Evolutionary conservation across 2,113 vertebrate genomes (phyloP).

Genomic region (Engystomops pustulosus): DNA sequence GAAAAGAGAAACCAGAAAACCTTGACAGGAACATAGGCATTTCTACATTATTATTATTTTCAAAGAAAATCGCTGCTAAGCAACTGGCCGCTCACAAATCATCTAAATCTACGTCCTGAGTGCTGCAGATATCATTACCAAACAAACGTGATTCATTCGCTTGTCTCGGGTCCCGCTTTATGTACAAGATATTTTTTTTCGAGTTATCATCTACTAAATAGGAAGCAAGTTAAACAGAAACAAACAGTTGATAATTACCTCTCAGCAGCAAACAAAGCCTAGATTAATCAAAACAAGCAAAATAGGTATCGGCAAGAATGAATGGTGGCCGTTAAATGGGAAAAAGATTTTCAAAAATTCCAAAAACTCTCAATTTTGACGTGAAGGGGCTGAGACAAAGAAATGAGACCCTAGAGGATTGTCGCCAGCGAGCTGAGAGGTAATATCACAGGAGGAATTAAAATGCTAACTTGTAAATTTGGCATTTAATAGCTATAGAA

Average conservation of each 20-base stretch:
- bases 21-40: slow-evolving; percentile 17
- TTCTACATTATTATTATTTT: slow-evolving; percentile 19
- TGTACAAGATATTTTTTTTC: slow-evolving; percentile 20
- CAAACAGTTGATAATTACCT: slow-evolving; percentile 44
- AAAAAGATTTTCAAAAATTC: background rate
- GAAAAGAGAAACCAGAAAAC: background rate
- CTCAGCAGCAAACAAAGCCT: background rate
- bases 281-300: background rate
- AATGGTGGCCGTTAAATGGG: no score
- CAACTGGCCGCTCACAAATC: slow-evolving; percentile 28
- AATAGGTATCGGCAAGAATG: no score
- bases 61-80: slow-evolving; percentile 41
- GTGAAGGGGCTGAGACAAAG: background rate
- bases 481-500: slow-evolving; percentile 8
- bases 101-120: slow-evolving; percentile 38
- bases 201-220: slow-evolving; percentile 18
- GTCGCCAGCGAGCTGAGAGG: background rate
- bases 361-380: background rate
- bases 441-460: background rate
- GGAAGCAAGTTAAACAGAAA: slow-evolving; percentile 30
- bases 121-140: slow-evolving; percentile 35
- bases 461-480: slow-evolving; percentile 19
- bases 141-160: slow-evolving; percentile 35
- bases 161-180: slow-evolving; percentile 4
- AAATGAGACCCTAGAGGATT: background rate